A percentile compares a stretch with the other conserved stretches of the same genome.
These are phyloP conservation scores for Aphodius sticticus DNA, from an alignment of 2,888 invertebrate species.

Conservation along the genomic window DNA sequence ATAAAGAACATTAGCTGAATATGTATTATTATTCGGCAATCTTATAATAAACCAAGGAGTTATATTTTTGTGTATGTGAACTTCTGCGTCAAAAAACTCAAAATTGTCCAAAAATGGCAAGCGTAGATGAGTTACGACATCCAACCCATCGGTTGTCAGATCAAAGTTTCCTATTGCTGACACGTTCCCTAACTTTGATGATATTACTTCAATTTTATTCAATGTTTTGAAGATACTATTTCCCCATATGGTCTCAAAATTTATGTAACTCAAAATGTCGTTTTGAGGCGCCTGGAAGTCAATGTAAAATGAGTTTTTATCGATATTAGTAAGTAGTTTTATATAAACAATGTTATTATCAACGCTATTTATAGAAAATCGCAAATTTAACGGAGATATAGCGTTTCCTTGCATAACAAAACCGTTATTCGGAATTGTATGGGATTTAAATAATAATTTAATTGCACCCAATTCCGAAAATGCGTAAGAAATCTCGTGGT, in stretches of 20 bases:
- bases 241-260: conserved; percentile 24
- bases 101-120: conserved; percentile 39
- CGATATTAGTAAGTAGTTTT: conserved; percentile 4
- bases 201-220: conserved; percentile 28
- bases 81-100: conserved; percentile 38
- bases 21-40: conserved; percentile 33
- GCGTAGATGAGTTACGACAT: conserved; percentile 36
- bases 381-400: background rate
- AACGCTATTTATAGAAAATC: background rate
- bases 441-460: background rate
- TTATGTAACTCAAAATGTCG: conserved; percentile 19
- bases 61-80: conserved; percentile 41
- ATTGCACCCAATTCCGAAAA: conserved; percentile 8
- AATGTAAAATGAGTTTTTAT: conserved; percentile 21
- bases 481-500: conserved; percentile 13
- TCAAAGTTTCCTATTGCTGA: conserved; percentile 33
- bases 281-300: conserved; percentile 29
- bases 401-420: background rate
- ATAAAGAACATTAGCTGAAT: conserved; percentile 36
- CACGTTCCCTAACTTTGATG: conserved; percentile 35
- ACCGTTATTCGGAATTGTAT: conserved; percentile 9
- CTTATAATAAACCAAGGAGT: conserved; percentile 35
- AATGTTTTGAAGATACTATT: conserved; percentile 23
- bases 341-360: conserved; percentile 8
- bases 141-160: conserved; percentile 34